These are phyloP conservation scores for Tetramorium bicarinatum DNA, from an alignment of 2,888 invertebrate species.

Conservation along the genomic window DNA sequence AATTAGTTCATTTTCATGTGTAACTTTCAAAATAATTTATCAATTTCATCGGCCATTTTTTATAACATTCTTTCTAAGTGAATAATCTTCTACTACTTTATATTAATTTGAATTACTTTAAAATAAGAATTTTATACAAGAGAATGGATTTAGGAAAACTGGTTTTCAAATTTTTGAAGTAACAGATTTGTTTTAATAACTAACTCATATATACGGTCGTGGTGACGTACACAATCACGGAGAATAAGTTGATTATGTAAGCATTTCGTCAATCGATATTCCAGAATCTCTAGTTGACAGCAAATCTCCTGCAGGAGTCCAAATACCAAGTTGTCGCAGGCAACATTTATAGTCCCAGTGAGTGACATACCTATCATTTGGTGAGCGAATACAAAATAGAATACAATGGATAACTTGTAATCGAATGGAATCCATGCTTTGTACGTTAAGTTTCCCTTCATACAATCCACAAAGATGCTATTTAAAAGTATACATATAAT, in stretches of 20 bases:
- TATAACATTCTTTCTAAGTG: neutral
- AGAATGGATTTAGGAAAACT: neutral
- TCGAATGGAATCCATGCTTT: conserved; percentile 71
- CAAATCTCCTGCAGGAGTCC: conserved; percentile 73
- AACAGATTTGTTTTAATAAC: neutral
- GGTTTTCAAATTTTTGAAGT: neutral
- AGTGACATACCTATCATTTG: conserved; percentile 65
- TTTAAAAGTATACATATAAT: conserved; percentile 55
- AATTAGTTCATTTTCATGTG: neutral
- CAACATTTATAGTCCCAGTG: conserved; percentile 69
- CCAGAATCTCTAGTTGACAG: conserved; percentile 76
- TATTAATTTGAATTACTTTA: neutral
- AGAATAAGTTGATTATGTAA: neutral
- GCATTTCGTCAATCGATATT: conserved; percentile 41
- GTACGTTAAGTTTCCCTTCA: conserved; percentile 37
- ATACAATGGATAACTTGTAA: conserved; percentile 3
- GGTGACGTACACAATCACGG: conserved; percentile 45
- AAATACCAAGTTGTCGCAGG: conserved; percentile 76
- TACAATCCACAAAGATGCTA: conserved; percentile 47
- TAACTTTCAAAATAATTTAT: neutral
- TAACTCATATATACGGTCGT: conserved; percentile 63
- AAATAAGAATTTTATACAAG: neutral
- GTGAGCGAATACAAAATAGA: conserved; percentile 63
- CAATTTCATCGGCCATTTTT: neutral
- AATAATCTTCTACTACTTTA: neutral